Base-by-base conservation (phyloP, 2,888 invertebrate species). In the Pristionchus entomophagus region DNA sequence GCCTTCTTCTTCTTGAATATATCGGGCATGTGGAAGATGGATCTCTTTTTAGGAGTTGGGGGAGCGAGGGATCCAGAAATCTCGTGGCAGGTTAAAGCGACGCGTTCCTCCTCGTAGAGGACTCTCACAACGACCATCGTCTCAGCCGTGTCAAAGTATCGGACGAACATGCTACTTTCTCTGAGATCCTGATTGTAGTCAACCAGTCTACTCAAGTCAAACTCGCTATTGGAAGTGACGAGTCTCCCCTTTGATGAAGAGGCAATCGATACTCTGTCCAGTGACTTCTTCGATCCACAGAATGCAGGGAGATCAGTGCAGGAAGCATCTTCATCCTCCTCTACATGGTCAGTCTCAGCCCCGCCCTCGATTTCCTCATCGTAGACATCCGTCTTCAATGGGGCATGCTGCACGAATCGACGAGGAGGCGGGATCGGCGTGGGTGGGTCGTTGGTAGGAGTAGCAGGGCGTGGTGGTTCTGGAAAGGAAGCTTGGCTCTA, bases 91-190 rank as follows among this genome's bases (percentile, higher is more conserved):
- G 49, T 32, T 38, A 73, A 49, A 12, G 69, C 29, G 8, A 84
- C 35, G 2, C 32, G 19, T 26, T 86, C 86, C 41, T 86, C 84
- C n/a, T 85, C 84, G 49, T 32, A 69, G 19, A 84, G 80, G 22
- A 89, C 90, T 0, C 88, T 86, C 17, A 91, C 88, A 26, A 88
- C 88, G 12, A 91, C 90, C 22, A 87, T 88, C 12, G 88, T 89
- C 41, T 90, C 89, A 0, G 88, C 89, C 4, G 89, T 87, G 73
- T 90, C 90, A 62, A 86, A 87, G 83, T 90, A 90, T 65, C 88
- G 88, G 35, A 88, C 84, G 86, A 91, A 90, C 35, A 29, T 19
- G 41, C 56, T 69, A 17, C 29, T 53, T 35, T 84, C 84, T 2
- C 85, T 82, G 41, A 89, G 35, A 69, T 89, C 88, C 17, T 88